These are phyloP conservation scores for Plecotus auritus DNA, from an alignment of 2,113 vertebrate genomes.

Conservation along the genomic window DNA sequence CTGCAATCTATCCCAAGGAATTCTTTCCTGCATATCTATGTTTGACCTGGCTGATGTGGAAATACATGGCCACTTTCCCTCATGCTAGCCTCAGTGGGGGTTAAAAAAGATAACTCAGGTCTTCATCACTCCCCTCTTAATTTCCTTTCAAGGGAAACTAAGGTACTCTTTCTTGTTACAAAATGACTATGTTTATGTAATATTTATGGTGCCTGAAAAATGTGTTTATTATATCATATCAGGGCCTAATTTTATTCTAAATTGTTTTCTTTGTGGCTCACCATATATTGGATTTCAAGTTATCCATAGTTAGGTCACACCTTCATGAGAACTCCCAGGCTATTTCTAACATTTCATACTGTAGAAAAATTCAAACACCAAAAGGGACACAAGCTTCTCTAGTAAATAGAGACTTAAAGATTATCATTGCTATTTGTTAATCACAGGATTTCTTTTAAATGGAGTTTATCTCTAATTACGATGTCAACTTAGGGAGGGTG, in stretches of 20 bases:
- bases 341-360: not conserved
- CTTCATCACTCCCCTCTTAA: not conserved
- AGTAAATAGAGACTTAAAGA: not conserved
- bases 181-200: not conserved
- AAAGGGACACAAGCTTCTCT: not conserved
- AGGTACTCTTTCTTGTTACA: not conserved
- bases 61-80: not conserved
- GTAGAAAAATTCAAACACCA: not conserved
- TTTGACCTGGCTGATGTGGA: not conserved
- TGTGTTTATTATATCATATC: not conserved
- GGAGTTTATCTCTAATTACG: conserved; percentile 30
- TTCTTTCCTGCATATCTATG: not conserved
- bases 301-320: not conserved
- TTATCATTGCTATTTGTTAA: conserved; percentile 10
- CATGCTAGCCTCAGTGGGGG: not conserved
- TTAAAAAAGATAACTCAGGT: not conserved
- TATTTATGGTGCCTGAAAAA: not conserved
- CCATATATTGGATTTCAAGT: not conserved
- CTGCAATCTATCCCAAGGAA: not conserved
- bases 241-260: not conserved
- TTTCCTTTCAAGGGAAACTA: conserved; percentile 3
- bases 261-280: not conserved
- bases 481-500: not conserved
- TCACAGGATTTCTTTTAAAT: not conserved
- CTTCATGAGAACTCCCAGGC: not conserved